Percentiles rank a stretch among this genome's conserved stretches.
These are phyloP conservation scores for Cynoglossus semilaevis DNA, from an alignment of 2,113 vertebrate genomes.

Conservation along the genomic window DNA sequence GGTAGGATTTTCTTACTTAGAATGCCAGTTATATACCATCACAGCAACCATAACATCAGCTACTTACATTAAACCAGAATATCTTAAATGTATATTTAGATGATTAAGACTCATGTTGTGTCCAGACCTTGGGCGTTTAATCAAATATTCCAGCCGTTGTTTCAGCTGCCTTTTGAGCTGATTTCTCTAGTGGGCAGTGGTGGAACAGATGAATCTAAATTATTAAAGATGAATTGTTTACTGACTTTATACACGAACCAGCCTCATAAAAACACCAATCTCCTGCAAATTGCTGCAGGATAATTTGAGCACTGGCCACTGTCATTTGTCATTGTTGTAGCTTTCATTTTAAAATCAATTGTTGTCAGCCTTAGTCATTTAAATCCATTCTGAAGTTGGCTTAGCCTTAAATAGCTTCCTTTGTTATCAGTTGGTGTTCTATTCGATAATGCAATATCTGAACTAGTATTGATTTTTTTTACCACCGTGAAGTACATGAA, in stretches of 20 bases:
- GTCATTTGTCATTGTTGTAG: constrained; percentile 29
- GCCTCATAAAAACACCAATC: constrained; percentile 54
- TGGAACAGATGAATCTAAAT: constrained; percentile 37
- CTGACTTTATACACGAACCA: constrained; percentile 27
- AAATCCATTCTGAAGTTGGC: constrained; percentile 28
- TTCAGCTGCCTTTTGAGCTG: constrained; percentile 25
- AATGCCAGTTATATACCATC: no score
- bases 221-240: constrained; percentile 49
- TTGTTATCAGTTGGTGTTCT: background rate
- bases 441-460: constrained; percentile 8
- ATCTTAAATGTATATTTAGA: constrained; percentile 24
- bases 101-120: constrained; percentile 41
- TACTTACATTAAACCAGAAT: constrained; percentile 18
- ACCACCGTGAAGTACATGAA: constrained; percentile 26
- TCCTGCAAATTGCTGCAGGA: constrained; percentile 24
- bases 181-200: constrained; percentile 37
- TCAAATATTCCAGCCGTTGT: constrained; percentile 36
- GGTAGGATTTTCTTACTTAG: no score
- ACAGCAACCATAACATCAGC: no score
- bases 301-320: constrained; percentile 34
- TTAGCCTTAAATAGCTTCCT: constrained; percentile 19
- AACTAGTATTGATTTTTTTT: constrained; percentile 40
- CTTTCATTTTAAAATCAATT: constrained; percentile 32
- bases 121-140: constrained; percentile 34
- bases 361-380: constrained; percentile 15